phyloP scores from a whole-genome alignment of 1,140 invertebrate genomes.

The Drosophila paulistorum region DNA sequence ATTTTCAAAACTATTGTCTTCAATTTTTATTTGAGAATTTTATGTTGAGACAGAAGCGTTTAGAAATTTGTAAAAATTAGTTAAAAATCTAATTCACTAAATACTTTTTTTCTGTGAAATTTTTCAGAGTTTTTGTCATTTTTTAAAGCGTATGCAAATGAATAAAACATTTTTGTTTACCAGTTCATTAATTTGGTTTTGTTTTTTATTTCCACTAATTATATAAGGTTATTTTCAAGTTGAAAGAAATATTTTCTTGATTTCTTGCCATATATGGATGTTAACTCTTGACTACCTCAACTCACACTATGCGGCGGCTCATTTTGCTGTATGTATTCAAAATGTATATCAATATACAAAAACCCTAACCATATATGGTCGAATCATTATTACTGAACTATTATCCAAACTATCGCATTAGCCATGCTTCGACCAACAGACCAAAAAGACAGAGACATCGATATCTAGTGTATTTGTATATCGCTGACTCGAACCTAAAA shows the following conservation, averaged over 20 bases:
- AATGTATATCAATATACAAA: slow-evolving; percentile 18
- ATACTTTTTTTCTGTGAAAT: too few species aligned
- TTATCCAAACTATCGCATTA: slow-evolving; percentile 17
- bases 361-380: slow-evolving; percentile 49
- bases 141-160: too few species aligned
- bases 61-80: too few species aligned
- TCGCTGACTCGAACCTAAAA: slow-evolving; percentile 14
- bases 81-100: too few species aligned
- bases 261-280: slow-evolving; percentile 9
- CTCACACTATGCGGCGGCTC: not conserved
- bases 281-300: not conserved
- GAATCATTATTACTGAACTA: slow-evolving; percentile 24
- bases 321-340: not conserved
- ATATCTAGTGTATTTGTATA: not conserved
- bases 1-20: too few species aligned
- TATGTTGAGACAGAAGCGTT: too few species aligned
- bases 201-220: not conserved
- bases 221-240: not conserved
- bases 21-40: too few species aligned
- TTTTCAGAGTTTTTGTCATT: too few species aligned
- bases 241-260: not conserved
- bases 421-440: slow-evolving; percentile 18
- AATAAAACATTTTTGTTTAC: too few species aligned
- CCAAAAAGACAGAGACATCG: not conserved
- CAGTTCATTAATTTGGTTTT: not conserved